Evolutionary conservation across 2,888 invertebrate species (phyloP), one percentile per base, ranked within the genome.

Genomic region (Coecobrya sp.): DNA sequence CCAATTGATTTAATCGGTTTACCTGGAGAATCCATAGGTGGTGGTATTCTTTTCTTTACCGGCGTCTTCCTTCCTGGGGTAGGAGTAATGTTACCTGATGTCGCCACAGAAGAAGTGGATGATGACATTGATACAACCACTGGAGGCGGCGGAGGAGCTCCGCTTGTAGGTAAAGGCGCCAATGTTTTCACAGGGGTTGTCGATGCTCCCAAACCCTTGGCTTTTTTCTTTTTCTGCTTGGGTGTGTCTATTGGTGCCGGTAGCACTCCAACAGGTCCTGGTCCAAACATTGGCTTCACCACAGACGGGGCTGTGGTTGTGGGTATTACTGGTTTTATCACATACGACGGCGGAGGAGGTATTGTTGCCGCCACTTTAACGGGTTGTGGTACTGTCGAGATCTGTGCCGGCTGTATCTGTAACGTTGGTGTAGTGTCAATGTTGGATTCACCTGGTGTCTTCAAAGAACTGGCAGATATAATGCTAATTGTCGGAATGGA

Each of bases 21-120:
- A 52, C 73, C 86, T 0, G 92, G 89, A 11, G 92, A 90, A 13
- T 92, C 84, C 25, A 92, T 73, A 13, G 92, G 93, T 0, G 93
- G 93, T 36, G 92, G 91, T 45, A 90, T 93, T 65, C 92, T 62
- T 30, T 93, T 93, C 13, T 91, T 91, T 0, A 91, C 91, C 0
- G 91, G 91, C 16, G 91, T 91, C 45, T 91, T 91, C 19, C 91
- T 79, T 8, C 91, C 91, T 13, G 91, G 91, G 36, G 91, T 91
- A 0, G 91, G 86, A n/a, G 79, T 86, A 10, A 81, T 16, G 11
- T 52, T 81, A 8, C 22, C 11, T 22, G 81, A 19, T 13, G 81
- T 30, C 2, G 55, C 4, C 11, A 68, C 52, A 45, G 49, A 10
- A 7, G 88, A 7, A 27, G 52, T 7, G 3, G 27, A 0, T 22